Evolutionary conservation across 1,140 invertebrate genomes (phyloP).

Genomic region (Argopecten irradians): DNA sequence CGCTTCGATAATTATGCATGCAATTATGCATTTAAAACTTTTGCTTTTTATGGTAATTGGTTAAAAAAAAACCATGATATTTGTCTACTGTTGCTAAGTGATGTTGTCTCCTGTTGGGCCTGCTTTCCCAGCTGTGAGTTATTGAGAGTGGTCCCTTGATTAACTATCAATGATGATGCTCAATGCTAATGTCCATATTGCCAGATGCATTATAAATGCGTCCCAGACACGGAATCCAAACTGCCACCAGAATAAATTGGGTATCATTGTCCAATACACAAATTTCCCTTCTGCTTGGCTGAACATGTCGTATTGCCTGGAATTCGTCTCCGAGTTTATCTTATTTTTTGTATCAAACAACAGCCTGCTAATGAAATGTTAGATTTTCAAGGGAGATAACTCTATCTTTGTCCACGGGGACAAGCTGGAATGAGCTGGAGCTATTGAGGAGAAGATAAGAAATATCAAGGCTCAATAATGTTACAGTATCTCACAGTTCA

Average conservation of each 20-base stretch:
- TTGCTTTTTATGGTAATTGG: neutral
- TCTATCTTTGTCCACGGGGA: neutral
- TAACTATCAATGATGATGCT: neutral
- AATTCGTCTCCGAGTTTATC: neutral
- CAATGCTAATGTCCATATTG: neutral
- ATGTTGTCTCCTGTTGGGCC: neutral
- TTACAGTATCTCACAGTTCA: neutral
- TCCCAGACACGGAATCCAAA: neutral
- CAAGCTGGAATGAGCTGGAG: neutral
- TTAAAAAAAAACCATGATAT: neutral
- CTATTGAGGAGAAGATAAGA: neutral
- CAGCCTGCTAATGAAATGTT: neutral
- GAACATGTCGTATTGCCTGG: conserved; percentile 5
- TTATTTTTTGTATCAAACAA: conserved; percentile 20
- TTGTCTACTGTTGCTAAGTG: neutral
- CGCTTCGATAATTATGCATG: neutral
- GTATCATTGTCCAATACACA: conserved; percentile 7
- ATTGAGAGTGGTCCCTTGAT: neutral
- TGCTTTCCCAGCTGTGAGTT: neutral
- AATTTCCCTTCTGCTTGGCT: neutral
- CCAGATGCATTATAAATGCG: conserved; percentile 21
- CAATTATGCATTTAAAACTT: neutral
- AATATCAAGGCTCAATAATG: neutral
- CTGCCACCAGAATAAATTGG: neutral
- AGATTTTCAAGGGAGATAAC: neutral